Conservation (phyloP, 2,888 invertebrate genomes). For the Theodoxus fluviatilis region DNA sequence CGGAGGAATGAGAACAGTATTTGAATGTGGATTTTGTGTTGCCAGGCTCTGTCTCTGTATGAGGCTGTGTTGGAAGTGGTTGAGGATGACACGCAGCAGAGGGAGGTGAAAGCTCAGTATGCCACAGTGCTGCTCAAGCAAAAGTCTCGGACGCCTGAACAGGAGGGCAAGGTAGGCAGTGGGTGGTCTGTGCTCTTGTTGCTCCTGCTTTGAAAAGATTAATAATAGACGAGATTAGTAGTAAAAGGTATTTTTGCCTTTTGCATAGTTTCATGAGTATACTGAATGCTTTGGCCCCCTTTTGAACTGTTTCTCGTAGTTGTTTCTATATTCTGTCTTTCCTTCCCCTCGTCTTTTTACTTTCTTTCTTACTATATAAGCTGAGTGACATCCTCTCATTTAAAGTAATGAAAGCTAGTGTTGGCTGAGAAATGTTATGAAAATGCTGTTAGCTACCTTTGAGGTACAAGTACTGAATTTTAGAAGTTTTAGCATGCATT, state of each 20-base stretch:
- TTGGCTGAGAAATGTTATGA: too few relatives aligned
- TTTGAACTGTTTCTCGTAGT: background rate
- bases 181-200: background rate
- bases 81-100: conserved; percentile 32
- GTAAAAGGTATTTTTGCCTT: background rate
- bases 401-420: too few relatives aligned
- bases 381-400: too few relatives aligned
- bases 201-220: too few relatives aligned
- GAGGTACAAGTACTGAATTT: too few relatives aligned
- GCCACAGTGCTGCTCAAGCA: conserved; percentile 32
- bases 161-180: conserved; percentile 29
- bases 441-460: too few relatives aligned
- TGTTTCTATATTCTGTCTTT: background rate
- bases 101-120: conserved; percentile 67
- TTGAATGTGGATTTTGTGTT: too few relatives aligned
- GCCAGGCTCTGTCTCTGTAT: conserved; percentile 34
- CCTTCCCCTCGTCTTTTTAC: too few relatives aligned
- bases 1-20: too few relatives aligned
- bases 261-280: background rate
- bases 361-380: too few relatives aligned
- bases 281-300: background rate
- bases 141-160: conserved; percentile 64
- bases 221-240: too few relatives aligned
- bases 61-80: conserved; percentile 28
- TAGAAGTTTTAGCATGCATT: too few relatives aligned